Evolutionary conservation across 2,888 invertebrate genomes (phyloP), one percentile per base, ranked within the genome.

Genomic region (Tridacna gigas): DNA sequence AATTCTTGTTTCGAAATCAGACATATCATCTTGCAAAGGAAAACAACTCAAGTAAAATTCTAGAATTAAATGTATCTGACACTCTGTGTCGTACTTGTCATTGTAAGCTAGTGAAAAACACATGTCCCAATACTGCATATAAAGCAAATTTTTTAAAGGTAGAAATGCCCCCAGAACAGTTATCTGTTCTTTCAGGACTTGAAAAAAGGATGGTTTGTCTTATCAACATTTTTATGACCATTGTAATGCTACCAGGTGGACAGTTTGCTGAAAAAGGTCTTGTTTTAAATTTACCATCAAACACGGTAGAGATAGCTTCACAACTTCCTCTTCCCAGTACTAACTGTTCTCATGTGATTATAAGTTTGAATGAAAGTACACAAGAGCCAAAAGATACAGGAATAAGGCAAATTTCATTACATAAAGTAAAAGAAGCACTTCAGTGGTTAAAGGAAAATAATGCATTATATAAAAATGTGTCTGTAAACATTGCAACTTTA

Each of bases 191-290:
- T 18, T 61, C 60, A 25, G 18, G 26, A 48, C 11, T 74, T 26
- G 74, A 60, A 74, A 74, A 28, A 51, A 26, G 77, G 2, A 15
- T 78, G 18, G 26, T 60, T 74, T 12, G 26, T 25, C 13, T 28
- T 20, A 37, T 75, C 11, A 15, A 75, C 18, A 74, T 74, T 61
- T 85, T 85, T 60, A 75, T 86, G 67, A 71, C 86, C 20, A 45
- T 83, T 20, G 65, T 86, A 25, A 67, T 85, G 13, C 69, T 85
- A 20, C 82, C 82, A 25, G 74, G 77, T 48, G 82, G 85, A 18
- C 80, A 85, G 65, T 85, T 65, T 65, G 85, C 80, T 56, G 75
- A 79, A 69, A 85, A 80, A 71, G 82, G 82, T 25, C 25, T 82
- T 9, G 45, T 63, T 45, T 48, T 79, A 25, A 80, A 84, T 74